Percentiles rank a stretch among this genome's conserved stretches.
These are phyloP conservation scores for Nysson spinosus DNA, from an alignment of 2,888 invertebrate genomes.

Conservation along the genomic window DNA sequence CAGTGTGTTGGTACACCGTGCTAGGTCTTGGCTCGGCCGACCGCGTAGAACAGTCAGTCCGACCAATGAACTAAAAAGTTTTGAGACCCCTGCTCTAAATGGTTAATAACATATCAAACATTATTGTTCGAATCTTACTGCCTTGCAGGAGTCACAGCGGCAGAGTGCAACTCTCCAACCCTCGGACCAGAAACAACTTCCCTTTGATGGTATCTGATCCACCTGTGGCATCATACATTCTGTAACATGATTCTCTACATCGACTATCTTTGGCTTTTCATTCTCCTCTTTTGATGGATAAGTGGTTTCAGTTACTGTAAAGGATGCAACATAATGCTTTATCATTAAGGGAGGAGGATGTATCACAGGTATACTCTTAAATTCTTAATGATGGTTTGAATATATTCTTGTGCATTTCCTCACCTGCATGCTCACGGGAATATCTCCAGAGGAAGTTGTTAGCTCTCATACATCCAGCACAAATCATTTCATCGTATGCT, in stretches of 20 bases:
- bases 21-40: too few species aligned
- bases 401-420: not conserved
- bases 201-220: slow-evolving; percentile 57
- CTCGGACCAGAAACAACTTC: slow-evolving; percentile 87
- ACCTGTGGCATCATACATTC: slow-evolving; percentile 64
- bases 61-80: too few species aligned
- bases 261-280: slow-evolving; percentile 36
- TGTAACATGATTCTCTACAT: slow-evolving; percentile 46
- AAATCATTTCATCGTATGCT: slow-evolving; percentile 89
- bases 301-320: not conserved
- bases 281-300: slow-evolving; percentile 31
- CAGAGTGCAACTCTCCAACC: slow-evolving; percentile 89
- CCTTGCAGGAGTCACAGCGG: slow-evolving; percentile 82
- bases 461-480: slow-evolving; percentile 86
- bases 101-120: not conserved
- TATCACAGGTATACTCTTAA: too few species aligned
- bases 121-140: too few species aligned
- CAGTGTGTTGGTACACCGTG: too few species aligned
- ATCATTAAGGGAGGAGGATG: not conserved
- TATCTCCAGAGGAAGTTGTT: slow-evolving; percentile 88
- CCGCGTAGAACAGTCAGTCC: too few species aligned
- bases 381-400: not conserved
- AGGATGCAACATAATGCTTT: slow-evolving; percentile 3
- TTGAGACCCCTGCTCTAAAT: too few species aligned
- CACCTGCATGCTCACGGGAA: slow-evolving; percentile 75